Evolutionary conservation across 2,888 invertebrate species (phyloP).

Genomic region (Marasmarcha lunaedactyla): DNA sequence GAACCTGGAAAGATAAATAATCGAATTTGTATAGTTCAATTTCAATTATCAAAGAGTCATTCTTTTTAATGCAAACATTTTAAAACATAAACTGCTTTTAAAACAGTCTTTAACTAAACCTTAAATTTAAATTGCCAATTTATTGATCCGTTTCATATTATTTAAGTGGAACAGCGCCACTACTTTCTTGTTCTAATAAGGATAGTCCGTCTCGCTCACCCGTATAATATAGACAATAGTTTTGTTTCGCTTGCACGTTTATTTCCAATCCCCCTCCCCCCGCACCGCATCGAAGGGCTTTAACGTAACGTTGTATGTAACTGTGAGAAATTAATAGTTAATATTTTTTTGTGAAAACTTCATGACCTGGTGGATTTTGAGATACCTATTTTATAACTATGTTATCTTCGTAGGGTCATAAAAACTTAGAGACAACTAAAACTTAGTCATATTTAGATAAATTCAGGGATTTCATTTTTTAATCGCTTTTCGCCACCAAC

Average conservation of each 20-base stretch:
- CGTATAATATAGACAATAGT: not conserved
- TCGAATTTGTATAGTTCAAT: too few relatives aligned
- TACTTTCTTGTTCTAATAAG: constrained; percentile 25
- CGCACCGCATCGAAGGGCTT: constrained; percentile 35
- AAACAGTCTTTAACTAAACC: constrained; percentile 5
- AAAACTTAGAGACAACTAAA: not conserved
- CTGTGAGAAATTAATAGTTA: constrained; percentile 8
- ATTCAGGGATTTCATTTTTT: too few relatives aligned
- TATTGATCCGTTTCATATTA: too few relatives aligned
- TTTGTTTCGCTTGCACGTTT: constrained; percentile 37
- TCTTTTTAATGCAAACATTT: too few relatives aligned
- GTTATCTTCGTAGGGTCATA: not conserved
- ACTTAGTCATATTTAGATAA: too few relatives aligned
- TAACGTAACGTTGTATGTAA: constrained; percentile 32
- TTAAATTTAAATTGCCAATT: constrained; percentile 7
- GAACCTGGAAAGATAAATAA: too few relatives aligned
- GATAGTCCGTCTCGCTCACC: constrained; percentile 15
- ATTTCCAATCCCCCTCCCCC: constrained; percentile 22
- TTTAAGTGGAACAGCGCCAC: constrained; percentile 13
- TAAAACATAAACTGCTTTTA: too few relatives aligned
- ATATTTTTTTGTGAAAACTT: not conserved
- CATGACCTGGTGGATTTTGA: too few relatives aligned
- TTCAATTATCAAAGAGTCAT: too few relatives aligned
- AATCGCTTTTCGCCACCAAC: too few relatives aligned
- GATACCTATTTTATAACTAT: too few relatives aligned